A percentile compares a stretch with the other conserved stretches of the same genome.
phyloP scores from a whole-genome alignment of 2,888 invertebrate species.

The Clanis bilineata region DNA sequence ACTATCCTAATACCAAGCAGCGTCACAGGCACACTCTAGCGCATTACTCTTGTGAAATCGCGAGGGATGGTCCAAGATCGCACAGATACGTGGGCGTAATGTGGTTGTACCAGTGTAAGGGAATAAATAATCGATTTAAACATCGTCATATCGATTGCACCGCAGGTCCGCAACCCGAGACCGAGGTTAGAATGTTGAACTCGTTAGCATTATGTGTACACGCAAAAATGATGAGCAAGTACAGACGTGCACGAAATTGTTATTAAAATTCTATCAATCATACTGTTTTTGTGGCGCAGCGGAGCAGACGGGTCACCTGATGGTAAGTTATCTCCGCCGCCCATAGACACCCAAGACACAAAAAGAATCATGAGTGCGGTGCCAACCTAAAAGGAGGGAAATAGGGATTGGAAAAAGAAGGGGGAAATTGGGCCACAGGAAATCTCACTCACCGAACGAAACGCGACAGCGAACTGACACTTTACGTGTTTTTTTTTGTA shows the following conservation, averaged over 20 bases:
- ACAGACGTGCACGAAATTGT: conserved; percentile 34
- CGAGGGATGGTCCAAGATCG: conserved; percentile 49
- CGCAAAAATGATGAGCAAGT: conserved; percentile 62
- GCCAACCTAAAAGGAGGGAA: no score
- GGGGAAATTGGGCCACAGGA: no score
- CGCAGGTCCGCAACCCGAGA: conserved; percentile 63
- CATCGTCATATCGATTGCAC: conserved; percentile 47
- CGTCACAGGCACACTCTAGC: not conserved
- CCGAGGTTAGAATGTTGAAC: conserved; percentile 53
- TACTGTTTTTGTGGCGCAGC: not conserved
- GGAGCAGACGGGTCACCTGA: not conserved
- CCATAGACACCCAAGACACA: no score
- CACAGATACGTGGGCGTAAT: conserved; percentile 61
- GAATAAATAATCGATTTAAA: conserved; percentile 73
- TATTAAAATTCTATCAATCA: conserved; percentile 15
- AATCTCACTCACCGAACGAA: no score
- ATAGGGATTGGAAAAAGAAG: no score
- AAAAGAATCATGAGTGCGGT: no score
- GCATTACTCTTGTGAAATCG: conserved; percentile 42
- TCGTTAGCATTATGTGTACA: conserved; percentile 52
- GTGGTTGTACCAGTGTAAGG: conserved; percentile 51
- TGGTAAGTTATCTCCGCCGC: no score
- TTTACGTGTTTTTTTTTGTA: no score
- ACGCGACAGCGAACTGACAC: no score
- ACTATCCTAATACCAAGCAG: not conserved